A percentile compares a stretch with the other conserved stretches of the same genome.
These are phyloP conservation scores for Lontra canadensis DNA, from an alignment of 2,113 vertebrate species.

Conservation along the genomic window DNA sequence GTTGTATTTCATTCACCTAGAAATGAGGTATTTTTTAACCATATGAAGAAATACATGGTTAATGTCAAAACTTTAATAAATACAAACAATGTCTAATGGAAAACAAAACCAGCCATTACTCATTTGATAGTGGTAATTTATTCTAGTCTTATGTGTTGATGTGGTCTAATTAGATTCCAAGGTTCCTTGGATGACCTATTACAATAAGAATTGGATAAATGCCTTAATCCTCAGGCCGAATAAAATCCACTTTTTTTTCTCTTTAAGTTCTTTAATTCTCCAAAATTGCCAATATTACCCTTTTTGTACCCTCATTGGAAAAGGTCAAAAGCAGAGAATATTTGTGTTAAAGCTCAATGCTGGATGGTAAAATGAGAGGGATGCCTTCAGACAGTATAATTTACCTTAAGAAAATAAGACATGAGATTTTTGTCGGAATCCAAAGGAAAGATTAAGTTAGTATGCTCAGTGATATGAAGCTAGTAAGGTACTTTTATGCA, in stretches of 20 bases:
- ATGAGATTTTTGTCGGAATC: neutral
- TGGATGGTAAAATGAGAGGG: neutral
- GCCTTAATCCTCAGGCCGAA: neutral
- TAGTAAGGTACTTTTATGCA: neutral
- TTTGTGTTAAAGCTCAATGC: neutral
- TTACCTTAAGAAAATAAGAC: neutral
- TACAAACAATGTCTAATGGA: neutral
- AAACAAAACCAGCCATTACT: neutral
- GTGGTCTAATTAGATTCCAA: neutral
- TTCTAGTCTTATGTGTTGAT: neutral
- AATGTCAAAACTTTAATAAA: neutral
- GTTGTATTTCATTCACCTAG: neutral
- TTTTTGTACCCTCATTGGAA: neutral
- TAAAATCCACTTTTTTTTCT: constrained; percentile 6
- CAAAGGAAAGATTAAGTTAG: neutral
- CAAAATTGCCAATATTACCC: neutral
- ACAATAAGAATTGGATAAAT: neutral
- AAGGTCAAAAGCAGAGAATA: neutral
- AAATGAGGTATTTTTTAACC: neutral
- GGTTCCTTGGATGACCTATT: neutral
- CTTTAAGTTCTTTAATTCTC: neutral
- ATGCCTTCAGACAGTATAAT: neutral
- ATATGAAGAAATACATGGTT: neutral
- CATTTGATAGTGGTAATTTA: neutral
- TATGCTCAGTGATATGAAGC: constrained; percentile 3